These are phyloP conservation scores for Chaetophractus vellerosus DNA, from an alignment of 2,797 vertebrate genomes.

Conservation along the genomic window DNA sequence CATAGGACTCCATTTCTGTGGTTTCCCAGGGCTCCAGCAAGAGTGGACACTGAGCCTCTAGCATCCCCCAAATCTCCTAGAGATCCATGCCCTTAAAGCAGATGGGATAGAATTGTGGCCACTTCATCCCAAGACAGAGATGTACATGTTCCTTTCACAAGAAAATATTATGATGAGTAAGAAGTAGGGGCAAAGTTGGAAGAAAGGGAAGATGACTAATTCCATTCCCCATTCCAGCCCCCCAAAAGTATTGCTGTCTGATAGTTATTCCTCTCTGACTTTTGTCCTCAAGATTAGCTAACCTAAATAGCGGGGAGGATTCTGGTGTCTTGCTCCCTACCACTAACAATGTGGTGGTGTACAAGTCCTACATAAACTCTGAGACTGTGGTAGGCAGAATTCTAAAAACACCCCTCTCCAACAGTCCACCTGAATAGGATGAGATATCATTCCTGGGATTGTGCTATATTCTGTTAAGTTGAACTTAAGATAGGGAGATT, in stretches of 20 bases:
- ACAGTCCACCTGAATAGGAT: background rate
- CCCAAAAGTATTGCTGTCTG: background rate
- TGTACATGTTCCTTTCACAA: background rate
- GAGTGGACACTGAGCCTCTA: background rate
- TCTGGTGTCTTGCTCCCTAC: background rate
- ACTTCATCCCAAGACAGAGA: background rate
- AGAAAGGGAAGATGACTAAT: background rate
- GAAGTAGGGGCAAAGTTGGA: background rate
- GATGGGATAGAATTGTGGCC: background rate
- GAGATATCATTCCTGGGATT: background rate
- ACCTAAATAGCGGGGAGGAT: background rate
- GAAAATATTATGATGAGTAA: background rate
- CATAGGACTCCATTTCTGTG: background rate
- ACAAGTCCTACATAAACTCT: background rate
- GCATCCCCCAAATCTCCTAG: background rate
- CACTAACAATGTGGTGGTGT: background rate
- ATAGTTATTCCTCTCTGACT: background rate
- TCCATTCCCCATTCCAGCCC: background rate
- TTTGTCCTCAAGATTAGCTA: background rate
- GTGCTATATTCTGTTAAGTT: background rate
- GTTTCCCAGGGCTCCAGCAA: background rate
- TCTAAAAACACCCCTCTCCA: background rate
- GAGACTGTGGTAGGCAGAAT: background rate
- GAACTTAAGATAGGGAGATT: background rate
- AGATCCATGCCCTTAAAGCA: background rate